phyloP scores from a whole-genome alignment of 2,113 vertebrate genomes.

The Sporophila hypoxantha region DNA sequence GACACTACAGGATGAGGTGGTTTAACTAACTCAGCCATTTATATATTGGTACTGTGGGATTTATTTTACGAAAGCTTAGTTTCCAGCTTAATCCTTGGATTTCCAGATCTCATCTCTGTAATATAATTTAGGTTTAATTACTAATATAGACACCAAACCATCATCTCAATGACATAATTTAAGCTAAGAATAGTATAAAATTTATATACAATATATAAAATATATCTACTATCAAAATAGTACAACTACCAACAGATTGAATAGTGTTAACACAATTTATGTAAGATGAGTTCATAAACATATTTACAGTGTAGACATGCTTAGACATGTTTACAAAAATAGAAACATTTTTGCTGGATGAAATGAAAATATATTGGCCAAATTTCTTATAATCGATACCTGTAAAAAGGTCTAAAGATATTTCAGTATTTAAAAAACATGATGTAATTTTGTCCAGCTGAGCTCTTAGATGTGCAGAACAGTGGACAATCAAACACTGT shows the following conservation, averaged over 20 bases:
- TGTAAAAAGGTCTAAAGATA: background rate
- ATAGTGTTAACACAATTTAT: background rate
- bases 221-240: background rate
- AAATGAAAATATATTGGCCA: background rate
- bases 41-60: background rate
- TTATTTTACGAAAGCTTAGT: background rate
- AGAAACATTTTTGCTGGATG: background rate
- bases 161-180: background rate
- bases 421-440: background rate
- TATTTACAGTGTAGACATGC: background rate
- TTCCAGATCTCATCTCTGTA: background rate
- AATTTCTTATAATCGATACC: background rate
- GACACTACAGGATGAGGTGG: background rate
- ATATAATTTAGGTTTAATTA: constrained; percentile 1
- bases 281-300: background rate
- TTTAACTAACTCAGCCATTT: background rate
- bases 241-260: background rate
- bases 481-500: background rate
- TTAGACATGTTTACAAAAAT: background rate
- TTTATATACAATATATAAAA: background rate
- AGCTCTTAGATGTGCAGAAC: background rate
- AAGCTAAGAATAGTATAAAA: background rate
- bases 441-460: background rate
- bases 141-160: background rate
- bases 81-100: background rate